phyloP scores from a whole-genome alignment of 92 coral and sea anemone species.

The Paragorgia papillata region DNA sequence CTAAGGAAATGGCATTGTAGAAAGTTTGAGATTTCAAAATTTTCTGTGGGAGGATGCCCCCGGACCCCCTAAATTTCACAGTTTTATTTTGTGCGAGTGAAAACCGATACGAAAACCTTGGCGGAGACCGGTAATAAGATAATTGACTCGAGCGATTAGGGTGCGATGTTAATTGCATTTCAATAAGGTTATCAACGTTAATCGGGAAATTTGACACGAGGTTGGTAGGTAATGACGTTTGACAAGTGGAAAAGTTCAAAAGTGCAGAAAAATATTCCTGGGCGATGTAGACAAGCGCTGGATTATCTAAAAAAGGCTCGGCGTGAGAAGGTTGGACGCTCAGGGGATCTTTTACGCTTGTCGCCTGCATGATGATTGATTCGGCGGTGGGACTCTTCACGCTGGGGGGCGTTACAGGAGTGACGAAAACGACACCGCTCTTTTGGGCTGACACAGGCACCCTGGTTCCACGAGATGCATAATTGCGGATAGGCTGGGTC shows the following conservation, averaged over 20 bases:
- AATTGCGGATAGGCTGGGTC: not conserved
- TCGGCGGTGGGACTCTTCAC: not conserved
- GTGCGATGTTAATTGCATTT: not conserved
- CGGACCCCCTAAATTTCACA: no score
- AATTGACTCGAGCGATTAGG: conserved; percentile 5
- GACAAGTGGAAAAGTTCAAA: not conserved
- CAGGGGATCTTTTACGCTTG: not conserved
- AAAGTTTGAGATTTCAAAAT: no score
- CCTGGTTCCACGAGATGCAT: conserved; percentile 20
- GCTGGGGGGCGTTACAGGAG: not conserved
- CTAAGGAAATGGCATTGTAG: no score
- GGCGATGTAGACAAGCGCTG: not conserved
- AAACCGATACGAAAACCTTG: conserved; percentile 7
- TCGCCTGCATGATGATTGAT: not conserved
- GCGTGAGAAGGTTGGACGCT: not conserved
- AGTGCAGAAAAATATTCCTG: not conserved
- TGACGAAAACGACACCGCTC: conserved; percentile 2
- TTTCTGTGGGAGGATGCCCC: no score
- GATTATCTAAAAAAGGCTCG: not conserved
- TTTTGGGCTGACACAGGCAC: conserved; percentile 4
- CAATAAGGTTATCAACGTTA: not conserved
- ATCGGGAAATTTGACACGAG: not conserved
- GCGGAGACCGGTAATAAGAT: not conserved
- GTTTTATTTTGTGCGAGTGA: not conserved
- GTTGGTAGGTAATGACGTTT: not conserved